Conservation (phyloP, 2,888 invertebrate genomes). For the Rhingia campestris region DNA sequence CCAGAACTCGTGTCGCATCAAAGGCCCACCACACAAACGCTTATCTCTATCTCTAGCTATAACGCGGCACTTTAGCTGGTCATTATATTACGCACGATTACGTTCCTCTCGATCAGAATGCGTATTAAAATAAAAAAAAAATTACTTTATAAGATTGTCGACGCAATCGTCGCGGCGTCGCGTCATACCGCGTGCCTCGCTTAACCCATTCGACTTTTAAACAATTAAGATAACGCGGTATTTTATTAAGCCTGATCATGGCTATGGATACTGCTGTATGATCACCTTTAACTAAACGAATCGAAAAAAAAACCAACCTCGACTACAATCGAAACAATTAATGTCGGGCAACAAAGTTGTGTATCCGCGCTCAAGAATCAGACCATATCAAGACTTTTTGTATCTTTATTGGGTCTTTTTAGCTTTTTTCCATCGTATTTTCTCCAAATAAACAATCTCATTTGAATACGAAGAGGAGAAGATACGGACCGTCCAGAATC, state of each 20-base stretch:
- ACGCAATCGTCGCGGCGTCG: conserved; percentile 7
- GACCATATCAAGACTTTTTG: conserved; percentile 46
- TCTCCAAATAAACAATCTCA: conserved; percentile 63
- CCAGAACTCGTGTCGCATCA: background rate
- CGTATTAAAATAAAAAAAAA: conserved; percentile 44
- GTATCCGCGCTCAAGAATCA: conserved; percentile 21
- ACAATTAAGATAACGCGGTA: conserved; percentile 66
- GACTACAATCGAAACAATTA: conserved; percentile 52
- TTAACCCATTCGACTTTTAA: conserved; percentile 62
- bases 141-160: conserved; percentile 41
- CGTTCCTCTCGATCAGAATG: conserved; percentile 20
- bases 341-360: conserved; percentile 42
- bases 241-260: conserved; percentile 4
- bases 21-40: background rate
- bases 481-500: conserved; percentile 19
- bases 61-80: conserved; percentile 55
- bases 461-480: conserved; percentile 50
- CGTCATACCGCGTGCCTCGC: conserved; percentile 16
- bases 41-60: conserved; percentile 52
- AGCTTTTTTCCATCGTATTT: conserved; percentile 14
- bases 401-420: conserved; percentile 58
- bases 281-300: background rate
- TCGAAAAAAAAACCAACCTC: conserved; percentile 6
- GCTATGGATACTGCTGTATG: conserved; percentile 43
- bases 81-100: conserved; percentile 21